Conservation (phyloP, 2,888 invertebrate species). For the Temnothorax rugatulus region DNA sequence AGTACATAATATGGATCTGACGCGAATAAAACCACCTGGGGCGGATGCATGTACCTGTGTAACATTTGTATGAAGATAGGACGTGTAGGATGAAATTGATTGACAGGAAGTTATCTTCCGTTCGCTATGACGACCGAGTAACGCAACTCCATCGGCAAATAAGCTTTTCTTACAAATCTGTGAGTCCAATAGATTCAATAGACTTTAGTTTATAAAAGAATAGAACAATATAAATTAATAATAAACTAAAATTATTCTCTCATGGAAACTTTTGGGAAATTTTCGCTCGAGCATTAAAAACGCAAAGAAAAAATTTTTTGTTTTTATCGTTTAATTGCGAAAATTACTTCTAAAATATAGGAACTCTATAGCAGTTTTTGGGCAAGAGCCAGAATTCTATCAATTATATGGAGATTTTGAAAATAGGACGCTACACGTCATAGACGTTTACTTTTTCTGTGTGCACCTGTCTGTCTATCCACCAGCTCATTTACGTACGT, state of each 20-base stretch:
- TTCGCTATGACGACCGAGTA: conserved; percentile 31
- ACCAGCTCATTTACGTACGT: background rate
- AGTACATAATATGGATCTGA: background rate
- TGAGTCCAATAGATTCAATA: background rate
- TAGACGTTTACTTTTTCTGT: conserved; percentile 7
- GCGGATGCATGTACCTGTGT: conserved; percentile 28
- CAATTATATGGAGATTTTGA: background rate
- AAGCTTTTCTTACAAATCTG: background rate
- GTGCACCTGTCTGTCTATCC: conserved; percentile 55
- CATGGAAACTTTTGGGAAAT: background rate
- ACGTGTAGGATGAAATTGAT: conserved; percentile 58
- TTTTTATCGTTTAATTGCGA: conserved; percentile 5
- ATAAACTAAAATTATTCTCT: background rate
- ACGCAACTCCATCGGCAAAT: conserved; percentile 10
- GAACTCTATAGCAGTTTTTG: background rate
- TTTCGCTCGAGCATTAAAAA: background rate
- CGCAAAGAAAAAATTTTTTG: background rate
- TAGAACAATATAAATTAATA: background rate
- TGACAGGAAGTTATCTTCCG: conserved; percentile 70
- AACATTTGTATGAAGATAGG: conserved; percentile 44
- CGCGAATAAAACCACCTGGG: background rate
- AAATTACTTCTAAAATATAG: background rate
- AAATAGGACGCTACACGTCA: background rate
- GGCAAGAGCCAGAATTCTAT: background rate
- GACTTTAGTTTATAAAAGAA: background rate